Percentiles rank a stretch among this genome's conserved stretches.
These are phyloP conservation scores for Amiota mariae DNA, from an alignment of 2,888 invertebrate genomes.

Conservation along the genomic window DNA sequence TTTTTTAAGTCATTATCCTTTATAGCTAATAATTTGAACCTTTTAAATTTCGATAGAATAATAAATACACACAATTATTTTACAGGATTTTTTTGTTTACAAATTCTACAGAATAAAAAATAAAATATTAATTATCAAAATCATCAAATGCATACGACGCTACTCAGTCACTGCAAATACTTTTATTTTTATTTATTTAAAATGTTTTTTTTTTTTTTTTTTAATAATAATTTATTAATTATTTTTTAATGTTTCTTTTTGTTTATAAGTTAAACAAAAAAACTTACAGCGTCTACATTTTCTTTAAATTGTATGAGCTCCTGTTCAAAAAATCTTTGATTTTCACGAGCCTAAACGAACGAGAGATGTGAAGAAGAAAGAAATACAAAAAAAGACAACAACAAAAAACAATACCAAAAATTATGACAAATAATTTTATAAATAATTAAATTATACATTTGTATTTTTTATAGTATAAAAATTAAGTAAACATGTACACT, in stretches of 20 bases:
- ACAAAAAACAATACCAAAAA: constrained; percentile 26
- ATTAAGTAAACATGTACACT: background rate
- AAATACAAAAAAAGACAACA: constrained; percentile 51
- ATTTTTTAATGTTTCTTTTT: constrained; percentile 8
- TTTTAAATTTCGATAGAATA: constrained; percentile 23
- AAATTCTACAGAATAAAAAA: background rate
- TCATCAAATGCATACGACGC: constrained; percentile 48
- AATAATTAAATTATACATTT: constrained; percentile 3
- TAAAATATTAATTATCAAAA: constrained; percentile 27
- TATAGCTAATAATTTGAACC: constrained; percentile 20
- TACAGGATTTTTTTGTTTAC: constrained; percentile 28
- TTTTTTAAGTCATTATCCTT: background rate
- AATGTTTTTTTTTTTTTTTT: constrained; percentile 20
- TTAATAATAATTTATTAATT: background rate
- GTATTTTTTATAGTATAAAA: background rate
- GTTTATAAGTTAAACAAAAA: constrained; percentile 33
- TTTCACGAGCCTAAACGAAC: constrained; percentile 64
- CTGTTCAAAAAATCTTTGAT: constrained; percentile 69
- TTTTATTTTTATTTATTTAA: constrained; percentile 59
- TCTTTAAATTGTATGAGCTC: constrained; percentile 69
- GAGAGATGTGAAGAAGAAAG: constrained; percentile 55
- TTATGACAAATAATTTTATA: constrained; percentile 45
- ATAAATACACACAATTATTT: background rate
- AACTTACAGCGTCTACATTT: constrained; percentile 69
- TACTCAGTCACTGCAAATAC: constrained; percentile 62